Percentiles rank a stretch among this genome's conserved stretches.
phyloP scores from a whole-genome alignment of 2,113 vertebrate genomes.

The Barbus barbus region DNA sequence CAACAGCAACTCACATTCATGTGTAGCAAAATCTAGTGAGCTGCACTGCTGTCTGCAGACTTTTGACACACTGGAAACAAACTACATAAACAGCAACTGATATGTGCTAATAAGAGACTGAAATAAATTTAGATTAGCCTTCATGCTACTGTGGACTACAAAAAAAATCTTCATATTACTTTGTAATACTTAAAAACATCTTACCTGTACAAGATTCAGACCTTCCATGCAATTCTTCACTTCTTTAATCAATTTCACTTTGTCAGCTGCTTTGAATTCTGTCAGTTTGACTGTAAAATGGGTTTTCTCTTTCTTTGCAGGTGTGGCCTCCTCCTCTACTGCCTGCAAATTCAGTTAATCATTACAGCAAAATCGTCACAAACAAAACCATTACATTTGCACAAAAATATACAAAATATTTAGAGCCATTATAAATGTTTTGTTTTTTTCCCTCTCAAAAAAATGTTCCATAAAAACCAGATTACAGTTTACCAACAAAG shows the following conservation, averaged over 20 bases:
- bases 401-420: no score
- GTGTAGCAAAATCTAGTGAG: no score
- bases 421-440: no score
- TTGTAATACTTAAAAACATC: slow-evolving; percentile 17
- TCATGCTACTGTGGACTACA: neutral
- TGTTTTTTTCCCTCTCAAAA: no score
- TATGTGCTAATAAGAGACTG: no score
- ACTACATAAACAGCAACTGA: no score
- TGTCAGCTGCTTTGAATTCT: slow-evolving; percentile 84
- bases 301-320: slow-evolving; percentile 81
- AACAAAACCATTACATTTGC: neutral
- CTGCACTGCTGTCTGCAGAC: no score
- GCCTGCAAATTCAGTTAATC: slow-evolving; percentile 64
- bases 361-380: no score
- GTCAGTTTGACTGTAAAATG: slow-evolving; percentile 89
- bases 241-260: slow-evolving; percentile 97
- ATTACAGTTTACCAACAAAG: no score
- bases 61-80: no score
- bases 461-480: no score
- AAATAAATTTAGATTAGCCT: no score
- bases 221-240: slow-evolving; percentile 94
- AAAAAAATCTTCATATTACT: neutral
- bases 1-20: neutral
- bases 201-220: slow-evolving; percentile 95
- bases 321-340: slow-evolving; percentile 75